These are phyloP conservation scores for Calypte anna DNA, from an alignment of 2,113 vertebrate species.

Conservation along the genomic window DNA sequence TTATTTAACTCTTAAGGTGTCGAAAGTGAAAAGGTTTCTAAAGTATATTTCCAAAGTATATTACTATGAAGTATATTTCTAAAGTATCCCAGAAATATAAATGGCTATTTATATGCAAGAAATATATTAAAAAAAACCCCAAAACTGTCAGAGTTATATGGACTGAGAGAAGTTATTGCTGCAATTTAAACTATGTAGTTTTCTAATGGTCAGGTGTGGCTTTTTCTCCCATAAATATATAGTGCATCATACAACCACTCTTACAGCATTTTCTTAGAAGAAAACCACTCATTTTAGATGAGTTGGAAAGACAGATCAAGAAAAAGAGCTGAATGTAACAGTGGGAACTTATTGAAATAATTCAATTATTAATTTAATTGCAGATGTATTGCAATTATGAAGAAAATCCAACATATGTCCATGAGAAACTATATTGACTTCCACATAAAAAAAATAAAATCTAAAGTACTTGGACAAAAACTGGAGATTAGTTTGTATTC, in stretches of 20 bases:
- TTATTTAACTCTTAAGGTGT: not conserved
- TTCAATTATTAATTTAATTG: not conserved
- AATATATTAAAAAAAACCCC: not conserved
- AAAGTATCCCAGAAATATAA: not conserved
- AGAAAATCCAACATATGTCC: not conserved
- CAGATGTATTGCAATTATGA: not conserved
- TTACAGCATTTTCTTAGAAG: too few relatives aligned
- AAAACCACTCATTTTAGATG: too few relatives aligned
- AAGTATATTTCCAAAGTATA: not conserved
- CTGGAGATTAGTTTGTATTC: not conserved
- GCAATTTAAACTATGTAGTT: too few relatives aligned
- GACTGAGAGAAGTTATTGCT: not conserved
- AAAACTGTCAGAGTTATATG: not conserved
- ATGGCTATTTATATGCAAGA: not conserved
- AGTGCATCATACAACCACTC: too few relatives aligned
- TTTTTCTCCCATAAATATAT: too few relatives aligned
- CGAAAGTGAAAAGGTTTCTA: not conserved
- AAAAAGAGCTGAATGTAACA: not conserved
- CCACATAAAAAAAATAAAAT: not conserved
- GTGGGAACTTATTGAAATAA: not conserved
- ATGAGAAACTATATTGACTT: not conserved
- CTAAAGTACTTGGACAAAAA: not conserved
- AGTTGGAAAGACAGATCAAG: not conserved
- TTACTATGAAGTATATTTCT: not conserved
- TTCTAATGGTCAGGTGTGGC: too few relatives aligned